Evolutionary conservation across 1,140 invertebrate genomes (phyloP).

Genomic region (Tyrophagus putrescentiae): DNA sequence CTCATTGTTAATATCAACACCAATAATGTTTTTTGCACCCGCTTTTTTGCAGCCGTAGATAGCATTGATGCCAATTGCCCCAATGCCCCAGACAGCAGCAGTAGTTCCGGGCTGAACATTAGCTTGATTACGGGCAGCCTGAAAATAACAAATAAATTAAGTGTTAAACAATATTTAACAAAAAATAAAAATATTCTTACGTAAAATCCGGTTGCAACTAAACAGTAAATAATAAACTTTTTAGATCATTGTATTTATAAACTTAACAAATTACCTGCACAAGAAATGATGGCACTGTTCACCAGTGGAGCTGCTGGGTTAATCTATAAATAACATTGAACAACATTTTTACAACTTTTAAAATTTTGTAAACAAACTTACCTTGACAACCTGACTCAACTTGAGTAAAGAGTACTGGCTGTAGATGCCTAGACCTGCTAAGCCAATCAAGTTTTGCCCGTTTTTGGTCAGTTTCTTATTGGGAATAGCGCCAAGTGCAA

Average conservation of each 20-base stretch:
- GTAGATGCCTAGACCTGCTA: not conserved
- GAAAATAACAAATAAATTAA: too few relatives aligned
- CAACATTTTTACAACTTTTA: too few relatives aligned
- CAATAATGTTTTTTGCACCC: slow-evolving; percentile 57
- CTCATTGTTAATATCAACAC: slow-evolving; percentile 80
- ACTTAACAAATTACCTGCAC: too few relatives aligned
- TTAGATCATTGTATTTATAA: too few relatives aligned
- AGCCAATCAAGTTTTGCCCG: not conserved
- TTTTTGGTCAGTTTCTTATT: slow-evolving; percentile 38
- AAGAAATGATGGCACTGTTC: too few relatives aligned
- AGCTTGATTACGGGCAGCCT: not conserved
- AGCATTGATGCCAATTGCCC: slow-evolving; percentile 50
- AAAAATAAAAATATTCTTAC: too few relatives aligned
- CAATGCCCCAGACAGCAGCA: not conserved
- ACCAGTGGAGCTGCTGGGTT: too few relatives aligned
- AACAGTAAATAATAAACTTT: too few relatives aligned
- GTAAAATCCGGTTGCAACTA: slow-evolving; percentile 1
- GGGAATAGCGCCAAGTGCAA: slow-evolving; percentile 32
- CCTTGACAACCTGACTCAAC: slow-evolving; percentile 39
- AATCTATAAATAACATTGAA: too few relatives aligned
- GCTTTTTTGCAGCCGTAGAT: not conserved
- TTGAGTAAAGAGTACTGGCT: not conserved
- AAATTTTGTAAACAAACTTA: slow-evolving; percentile 76
- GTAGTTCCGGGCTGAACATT: not conserved
- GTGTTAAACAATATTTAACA: too few relatives aligned